phyloP scores from a whole-genome alignment of 2,888 invertebrate genomes.

The Plebejus anna region DNA sequence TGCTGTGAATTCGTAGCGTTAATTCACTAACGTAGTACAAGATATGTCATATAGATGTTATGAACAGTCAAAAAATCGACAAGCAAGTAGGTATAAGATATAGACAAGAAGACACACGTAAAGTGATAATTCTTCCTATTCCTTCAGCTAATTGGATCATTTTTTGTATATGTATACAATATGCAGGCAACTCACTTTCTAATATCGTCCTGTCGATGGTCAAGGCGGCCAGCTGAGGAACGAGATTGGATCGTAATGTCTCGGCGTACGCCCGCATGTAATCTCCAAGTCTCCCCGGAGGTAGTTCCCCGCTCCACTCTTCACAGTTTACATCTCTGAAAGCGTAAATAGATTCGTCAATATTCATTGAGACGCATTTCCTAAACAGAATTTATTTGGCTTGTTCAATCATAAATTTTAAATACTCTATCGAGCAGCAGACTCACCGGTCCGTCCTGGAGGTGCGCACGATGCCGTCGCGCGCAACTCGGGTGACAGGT shows the following conservation, averaged over 20 bases:
- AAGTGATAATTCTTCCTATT: no score
- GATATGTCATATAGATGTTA: no score
- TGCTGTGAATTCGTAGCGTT: no score
- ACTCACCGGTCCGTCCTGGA: conserved; percentile 45
- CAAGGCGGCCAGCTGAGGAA: conserved; percentile 62
- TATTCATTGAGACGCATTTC: background rate
- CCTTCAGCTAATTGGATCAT: background rate
- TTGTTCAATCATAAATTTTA: background rate
- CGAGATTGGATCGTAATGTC: conserved; percentile 56
- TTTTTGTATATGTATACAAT: background rate
- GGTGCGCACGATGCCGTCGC: conserved; percentile 93
- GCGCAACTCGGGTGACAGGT: conserved; percentile 89
- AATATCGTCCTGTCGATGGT: conserved; percentile 58
- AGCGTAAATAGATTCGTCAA: background rate
- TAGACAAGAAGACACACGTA: no score
- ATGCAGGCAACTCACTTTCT: conserved; percentile 40
- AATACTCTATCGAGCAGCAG: background rate
- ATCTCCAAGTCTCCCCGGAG: conserved; percentile 88
- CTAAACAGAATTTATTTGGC: no score
- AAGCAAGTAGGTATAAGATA: no score
- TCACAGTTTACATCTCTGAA: conserved; percentile 82
- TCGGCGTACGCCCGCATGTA: conserved; percentile 92
- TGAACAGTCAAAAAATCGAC: no score
- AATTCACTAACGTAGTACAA: no score
- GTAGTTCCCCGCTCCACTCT: conserved; percentile 93